phyloP scores from a whole-genome alignment of 2,888 invertebrate species.

The Julus scanicus region DNA sequence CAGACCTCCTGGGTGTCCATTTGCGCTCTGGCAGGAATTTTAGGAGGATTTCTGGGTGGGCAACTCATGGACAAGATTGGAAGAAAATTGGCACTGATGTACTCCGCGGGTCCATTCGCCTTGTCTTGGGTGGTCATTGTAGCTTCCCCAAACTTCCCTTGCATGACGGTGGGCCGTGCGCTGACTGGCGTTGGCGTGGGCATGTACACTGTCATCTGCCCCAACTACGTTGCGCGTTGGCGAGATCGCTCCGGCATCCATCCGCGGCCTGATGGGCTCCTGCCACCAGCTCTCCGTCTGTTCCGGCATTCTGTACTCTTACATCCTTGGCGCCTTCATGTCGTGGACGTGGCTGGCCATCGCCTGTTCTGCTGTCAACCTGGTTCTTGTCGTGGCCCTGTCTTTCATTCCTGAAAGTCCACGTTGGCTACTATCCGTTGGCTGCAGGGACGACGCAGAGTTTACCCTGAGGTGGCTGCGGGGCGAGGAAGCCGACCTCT shows the following conservation, averaged over 20 bases:
- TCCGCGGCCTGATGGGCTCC: slow-evolving; percentile 89
- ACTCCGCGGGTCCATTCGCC: slow-evolving; percentile 71
- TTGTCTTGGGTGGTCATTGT: neutral
- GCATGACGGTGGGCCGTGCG: slow-evolving; percentile 80
- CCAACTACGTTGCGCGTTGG: slow-evolving; percentile 95
- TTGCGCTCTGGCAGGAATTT: slow-evolving; percentile 82
- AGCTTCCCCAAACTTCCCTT: neutral
- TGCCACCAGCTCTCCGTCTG: slow-evolving; percentile 89
- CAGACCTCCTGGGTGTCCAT: slow-evolving; percentile 87
- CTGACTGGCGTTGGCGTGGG: slow-evolving; percentile 90
- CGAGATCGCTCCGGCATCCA: slow-evolving; percentile 91
- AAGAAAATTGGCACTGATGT: slow-evolving; percentile 80
- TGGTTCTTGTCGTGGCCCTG: slow-evolving; percentile 83
- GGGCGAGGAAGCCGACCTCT: slow-evolving; percentile 80
- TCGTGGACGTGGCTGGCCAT: slow-evolving; percentile 85
- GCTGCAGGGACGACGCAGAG: slow-evolving; percentile 76
- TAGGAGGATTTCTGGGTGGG: slow-evolving; percentile 87
- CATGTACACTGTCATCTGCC: slow-evolving; percentile 84
- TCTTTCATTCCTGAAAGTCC: slow-evolving; percentile 89
- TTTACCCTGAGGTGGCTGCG: slow-evolving; percentile 85
- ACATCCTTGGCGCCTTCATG: slow-evolving; percentile 79
- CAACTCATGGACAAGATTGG: slow-evolving; percentile 85
- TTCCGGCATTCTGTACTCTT: slow-evolving; percentile 81
- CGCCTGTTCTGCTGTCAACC: slow-evolving; percentile 79
- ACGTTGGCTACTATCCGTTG: neutral